Base-by-base conservation (phyloP, 2,797 vertebrate species). In the Eupleurogrammus muticus region DNA sequence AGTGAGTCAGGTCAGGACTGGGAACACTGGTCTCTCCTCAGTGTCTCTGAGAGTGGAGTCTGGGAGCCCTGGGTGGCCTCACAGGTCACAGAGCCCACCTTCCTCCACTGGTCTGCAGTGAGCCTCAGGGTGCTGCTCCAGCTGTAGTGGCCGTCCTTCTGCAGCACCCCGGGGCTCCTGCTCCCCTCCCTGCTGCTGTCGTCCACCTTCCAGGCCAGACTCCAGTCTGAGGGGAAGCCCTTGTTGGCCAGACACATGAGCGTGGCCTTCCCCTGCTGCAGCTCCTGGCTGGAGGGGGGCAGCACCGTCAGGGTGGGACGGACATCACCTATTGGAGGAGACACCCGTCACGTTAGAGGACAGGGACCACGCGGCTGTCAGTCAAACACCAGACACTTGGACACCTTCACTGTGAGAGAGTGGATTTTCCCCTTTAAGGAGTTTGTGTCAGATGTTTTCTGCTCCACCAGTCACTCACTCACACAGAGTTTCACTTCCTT, bases 201-300 rank as follows among this genome's bases (percentile, higher is more conserved):
- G 16, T 75, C 78, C 75, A 90, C 71, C 68, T 70, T 87, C 85
- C 82, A 86, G 65, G 54, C 48, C 70, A 84, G 66, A 9, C 14
- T 78, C 86, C 86, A 90, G 78, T 75, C 83, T 73, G 85, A 83
- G 40, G 83, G 88, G 67, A 86, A 87, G 71, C 86, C 88, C 67
- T 75, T 67, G 72, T 77, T 82, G 81, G 81, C 86, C 81, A 90
- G 73, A 50, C 86, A 87, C 51, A 70, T 40, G 51, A 90, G 67
- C 21, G 82, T 87, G 70, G 70, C 86, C 47, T 40, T 72, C 7
- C 51, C 70, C 53, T 66, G 24, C 20, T 64, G 10, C 53, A 82
- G 70, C 65, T 84, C 77, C 49, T 63, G n/a, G 0, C 52, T 54
- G 58, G 83, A 87, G 42, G 81, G 83, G 21, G 75, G 20, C 72